Conservation (phyloP, 2,113 vertebrate genomes). For the Clarias gariepinus region DNA sequence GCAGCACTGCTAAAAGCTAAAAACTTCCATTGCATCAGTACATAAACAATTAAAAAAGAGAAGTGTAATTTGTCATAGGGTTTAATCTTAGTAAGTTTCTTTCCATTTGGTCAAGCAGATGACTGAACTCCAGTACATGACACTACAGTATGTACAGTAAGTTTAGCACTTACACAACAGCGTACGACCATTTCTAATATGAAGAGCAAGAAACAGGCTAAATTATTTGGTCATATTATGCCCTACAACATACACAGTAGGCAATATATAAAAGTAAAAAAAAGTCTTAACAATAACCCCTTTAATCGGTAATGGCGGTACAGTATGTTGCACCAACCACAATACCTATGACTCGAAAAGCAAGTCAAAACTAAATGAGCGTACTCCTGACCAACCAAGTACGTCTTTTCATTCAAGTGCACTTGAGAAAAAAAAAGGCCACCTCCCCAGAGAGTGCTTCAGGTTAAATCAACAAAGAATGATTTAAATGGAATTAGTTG, state of each 20-base stretch:
- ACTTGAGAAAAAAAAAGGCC: constrained; percentile 26
- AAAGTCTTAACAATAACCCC: not conserved
- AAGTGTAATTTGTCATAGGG: not conserved
- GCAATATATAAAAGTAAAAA: not conserved
- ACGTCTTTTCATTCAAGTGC: constrained; percentile 30
- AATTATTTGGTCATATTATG: not conserved
- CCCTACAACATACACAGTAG: not conserved
- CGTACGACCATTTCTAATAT: constrained; percentile 17
- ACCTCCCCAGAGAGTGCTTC: constrained; percentile 21
- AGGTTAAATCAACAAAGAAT: constrained; percentile 45
- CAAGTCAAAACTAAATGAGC: not conserved
- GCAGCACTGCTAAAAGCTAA: not conserved
- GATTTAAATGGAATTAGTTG: constrained; percentile 16
- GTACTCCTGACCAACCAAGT: constrained; percentile 1
- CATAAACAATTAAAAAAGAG: not conserved
- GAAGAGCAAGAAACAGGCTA: not conserved
- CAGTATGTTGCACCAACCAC: not conserved
- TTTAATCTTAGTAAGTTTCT: not conserved
- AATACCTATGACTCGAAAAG: not conserved
- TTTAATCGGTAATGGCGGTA: not conserved
- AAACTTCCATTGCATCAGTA: not conserved
- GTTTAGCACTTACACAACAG: not conserved
- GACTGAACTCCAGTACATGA: not conserved
- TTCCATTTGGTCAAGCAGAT: constrained; percentile 9
- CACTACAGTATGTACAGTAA: not conserved